Conservation (phyloP, 1,140 invertebrate species). For the Drosophila kepulauana region DNA sequence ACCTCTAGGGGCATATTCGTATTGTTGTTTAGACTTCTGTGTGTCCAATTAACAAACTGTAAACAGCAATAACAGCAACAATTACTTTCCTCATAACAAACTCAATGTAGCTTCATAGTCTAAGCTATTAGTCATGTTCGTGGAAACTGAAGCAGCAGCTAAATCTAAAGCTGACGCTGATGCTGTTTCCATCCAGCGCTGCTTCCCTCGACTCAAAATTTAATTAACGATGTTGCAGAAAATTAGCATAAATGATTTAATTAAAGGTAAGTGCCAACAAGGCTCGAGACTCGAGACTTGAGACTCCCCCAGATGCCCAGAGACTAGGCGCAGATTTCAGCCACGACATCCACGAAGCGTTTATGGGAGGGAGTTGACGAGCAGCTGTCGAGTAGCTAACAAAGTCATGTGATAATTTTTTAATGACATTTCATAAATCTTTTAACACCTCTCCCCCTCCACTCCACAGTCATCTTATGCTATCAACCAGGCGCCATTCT, state of each 20-base stretch:
- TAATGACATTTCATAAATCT: constrained; percentile 75
- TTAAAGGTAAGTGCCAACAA: constrained; percentile 70
- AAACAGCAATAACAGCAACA: constrained; percentile 57
- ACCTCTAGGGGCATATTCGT: neutral
- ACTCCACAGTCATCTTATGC: too few relatives aligned
- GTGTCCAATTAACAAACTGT: constrained; percentile 36
- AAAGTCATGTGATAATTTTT: constrained; percentile 79
- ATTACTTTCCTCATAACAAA: constrained; percentile 47
- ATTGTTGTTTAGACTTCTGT: constrained; percentile 6
- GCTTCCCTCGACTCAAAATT: constrained; percentile 52
- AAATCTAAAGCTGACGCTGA: neutral
- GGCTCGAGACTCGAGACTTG: constrained; percentile 5
- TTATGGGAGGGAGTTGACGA: constrained; percentile 4
- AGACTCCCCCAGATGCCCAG: constrained; percentile 1
- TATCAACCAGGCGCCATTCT: neutral
- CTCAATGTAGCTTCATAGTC: neutral
- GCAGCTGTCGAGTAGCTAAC: constrained; percentile 26
- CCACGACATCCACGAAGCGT: neutral
- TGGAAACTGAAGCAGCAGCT: constrained; percentile 3
- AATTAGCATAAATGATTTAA: constrained; percentile 83
- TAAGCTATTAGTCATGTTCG: constrained; percentile 50
- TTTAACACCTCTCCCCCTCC: constrained; percentile 35
- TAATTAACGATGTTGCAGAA: constrained; percentile 72
- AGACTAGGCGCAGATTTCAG: constrained; percentile 24
- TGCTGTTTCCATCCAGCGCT: neutral